A percentile compares a stretch with the other conserved stretches of the same genome.
Evolutionary conservation across 2,113 vertebrate genomes (phyloP).

Genomic region (Colistium nudipinnis): DNA sequence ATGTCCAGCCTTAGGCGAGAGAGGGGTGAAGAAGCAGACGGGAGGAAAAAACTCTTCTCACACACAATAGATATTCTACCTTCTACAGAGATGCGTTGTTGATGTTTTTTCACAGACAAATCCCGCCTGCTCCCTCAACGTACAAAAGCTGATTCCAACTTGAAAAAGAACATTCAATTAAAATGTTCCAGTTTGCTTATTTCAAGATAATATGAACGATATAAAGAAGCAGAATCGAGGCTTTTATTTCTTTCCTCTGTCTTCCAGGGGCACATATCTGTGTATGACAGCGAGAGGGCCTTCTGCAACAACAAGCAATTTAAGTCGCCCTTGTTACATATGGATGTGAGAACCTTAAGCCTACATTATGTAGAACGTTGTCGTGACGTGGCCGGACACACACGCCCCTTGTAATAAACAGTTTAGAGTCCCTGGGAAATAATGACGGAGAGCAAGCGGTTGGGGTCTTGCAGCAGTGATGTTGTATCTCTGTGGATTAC

Average conservation of each 20-base stretch:
- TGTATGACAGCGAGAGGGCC: background rate
- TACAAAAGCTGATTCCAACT: too few relatives aligned
- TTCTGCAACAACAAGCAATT: background rate
- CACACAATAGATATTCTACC: conserved; percentile 6
- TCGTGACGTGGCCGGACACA: background rate
- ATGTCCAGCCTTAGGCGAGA: conserved; percentile 41
- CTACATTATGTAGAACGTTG: conserved; percentile 16
- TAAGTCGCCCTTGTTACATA: background rate
- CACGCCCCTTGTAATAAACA: conserved; percentile 61
- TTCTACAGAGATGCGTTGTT: too few relatives aligned
- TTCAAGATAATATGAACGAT: too few relatives aligned
- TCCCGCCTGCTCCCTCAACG: too few relatives aligned
- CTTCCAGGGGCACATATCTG: too few relatives aligned
- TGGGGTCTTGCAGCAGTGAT: conserved; percentile 58
- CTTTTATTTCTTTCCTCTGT: too few relatives aligned
- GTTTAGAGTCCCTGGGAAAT: conserved; percentile 53
- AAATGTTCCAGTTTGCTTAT: too few relatives aligned
- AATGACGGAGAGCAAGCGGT: conserved; percentile 61
- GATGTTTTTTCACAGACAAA: too few relatives aligned
- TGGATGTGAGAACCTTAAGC: conserved; percentile 5
- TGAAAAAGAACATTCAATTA: too few relatives aligned
- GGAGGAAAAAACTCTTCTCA: conserved; percentile 31
- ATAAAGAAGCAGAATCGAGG: too few relatives aligned
- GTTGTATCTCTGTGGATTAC: conserved; percentile 68
- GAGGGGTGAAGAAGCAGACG: conserved; percentile 12